Evolutionary conservation across 2,797 vertebrate species (phyloP), one percentile per base, ranked within the genome.

Genomic region (Pseudomugil gertrudae): DNA sequence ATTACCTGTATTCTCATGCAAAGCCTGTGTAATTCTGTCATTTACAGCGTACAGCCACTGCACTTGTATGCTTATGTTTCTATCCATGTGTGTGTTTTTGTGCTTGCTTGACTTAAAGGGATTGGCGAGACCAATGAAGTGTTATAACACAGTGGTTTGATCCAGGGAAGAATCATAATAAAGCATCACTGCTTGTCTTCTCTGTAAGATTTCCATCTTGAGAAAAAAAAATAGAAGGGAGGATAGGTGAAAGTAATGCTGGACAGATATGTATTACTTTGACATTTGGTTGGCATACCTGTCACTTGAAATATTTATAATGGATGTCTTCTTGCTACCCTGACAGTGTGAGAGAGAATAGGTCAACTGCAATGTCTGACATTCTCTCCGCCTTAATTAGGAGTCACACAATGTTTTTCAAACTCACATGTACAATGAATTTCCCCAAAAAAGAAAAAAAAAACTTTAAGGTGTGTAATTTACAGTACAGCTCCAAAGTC

Each of bases 1-100:
- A 77, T 85, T 80, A 88, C 90, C 81, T 80, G 72, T 66, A 88
- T 87, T 84, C 74, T 69, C 76, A 88, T 87, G 81, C 86, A 87
- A 87, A 90, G 75, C 72, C 75, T 58, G 80, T 78, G 72, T 57
- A 82, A 78, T 77, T 84, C 86, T 83, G 85, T 88, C 82, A 80
- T 70, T 87, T 85, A 83, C 47, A 47, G 65, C 21, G 0, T 55
- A 33, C 73, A 63, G 63, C 66, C 50, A 24, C 64, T 55, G 50
- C 1, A 45, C 80, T 74, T 63, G 61, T 68, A 35, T 57, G 67
- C 63, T 52, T 74, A 70, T 54, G 48, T 74, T 67, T 53, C 29
- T 59, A 15, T 24, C 32, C 50, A 3, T 47, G 51, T 64, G 73
- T 62, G 76, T 54, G 58, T 66, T 27, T 48, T 27, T 43, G 43